These are phyloP conservation scores for Bubo scandiacus DNA, from an alignment of 2,113 vertebrate species.

Conservation along the genomic window DNA sequence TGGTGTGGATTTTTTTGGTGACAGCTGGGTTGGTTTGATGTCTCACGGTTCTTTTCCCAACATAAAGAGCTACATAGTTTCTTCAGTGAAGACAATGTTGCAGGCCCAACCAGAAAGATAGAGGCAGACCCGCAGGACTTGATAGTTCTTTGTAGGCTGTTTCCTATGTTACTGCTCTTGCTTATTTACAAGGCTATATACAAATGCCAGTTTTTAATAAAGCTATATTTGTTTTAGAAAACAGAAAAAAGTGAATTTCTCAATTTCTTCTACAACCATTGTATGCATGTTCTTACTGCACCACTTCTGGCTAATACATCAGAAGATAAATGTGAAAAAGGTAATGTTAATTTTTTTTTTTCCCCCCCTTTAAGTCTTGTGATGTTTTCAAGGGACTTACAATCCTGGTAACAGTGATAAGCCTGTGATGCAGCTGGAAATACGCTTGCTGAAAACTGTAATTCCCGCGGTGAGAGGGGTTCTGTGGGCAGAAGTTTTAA, in stretches of 20 bases:
- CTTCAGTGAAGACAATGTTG: background rate
- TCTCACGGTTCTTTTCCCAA: background rate
- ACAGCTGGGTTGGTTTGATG: background rate
- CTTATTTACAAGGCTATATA: background rate
- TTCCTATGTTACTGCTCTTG: background rate
- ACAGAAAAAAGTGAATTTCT: constrained; percentile 98
- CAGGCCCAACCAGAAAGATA: background rate
- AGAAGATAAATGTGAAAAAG: constrained; percentile 89
- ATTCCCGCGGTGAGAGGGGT: background rate
- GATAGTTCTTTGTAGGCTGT: background rate
- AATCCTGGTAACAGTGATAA: background rate
- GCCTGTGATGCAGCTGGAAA: background rate
- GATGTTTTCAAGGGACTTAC: background rate
- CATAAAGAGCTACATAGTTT: background rate
- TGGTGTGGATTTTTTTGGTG: background rate
- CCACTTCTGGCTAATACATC: constrained; percentile 95
- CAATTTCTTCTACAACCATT: constrained; percentile 99
- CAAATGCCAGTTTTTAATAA: background rate
- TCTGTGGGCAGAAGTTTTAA: background rate
- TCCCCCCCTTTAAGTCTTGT: background rate
- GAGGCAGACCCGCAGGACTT: background rate
- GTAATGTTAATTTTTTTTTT: constrained; percentile 60
- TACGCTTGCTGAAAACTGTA: background rate
- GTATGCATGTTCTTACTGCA: constrained; percentile 97
- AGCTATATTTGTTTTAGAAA: constrained; percentile 81